A percentile compares a stretch with the other conserved stretches of the same genome.
These are phyloP conservation scores for Bombylius major DNA, from an alignment of 2,888 invertebrate genomes.

Conservation along the genomic window DNA sequence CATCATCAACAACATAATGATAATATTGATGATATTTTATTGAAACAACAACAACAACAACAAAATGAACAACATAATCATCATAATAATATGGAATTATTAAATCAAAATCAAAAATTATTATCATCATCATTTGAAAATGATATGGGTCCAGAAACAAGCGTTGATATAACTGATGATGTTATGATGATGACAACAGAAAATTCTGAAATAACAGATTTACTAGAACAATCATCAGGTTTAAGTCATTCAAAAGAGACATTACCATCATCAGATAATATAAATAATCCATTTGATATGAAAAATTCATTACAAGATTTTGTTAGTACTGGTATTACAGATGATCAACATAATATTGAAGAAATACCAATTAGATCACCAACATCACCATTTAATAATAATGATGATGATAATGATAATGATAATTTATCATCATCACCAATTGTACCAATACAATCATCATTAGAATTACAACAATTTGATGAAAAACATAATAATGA, in stretches of 20 bases:
- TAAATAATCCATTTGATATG: slow-evolving; percentile 16
- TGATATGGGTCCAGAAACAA: slow-evolving; percentile 64
- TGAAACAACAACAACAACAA: slow-evolving; percentile 21
- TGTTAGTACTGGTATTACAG: slow-evolving; percentile 1
- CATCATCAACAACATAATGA: background rate
- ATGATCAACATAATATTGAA: slow-evolving; percentile 6
- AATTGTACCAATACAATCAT: no score
- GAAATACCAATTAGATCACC: background rate
- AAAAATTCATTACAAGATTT: slow-evolving; percentile 12
- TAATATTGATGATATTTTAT: no score
- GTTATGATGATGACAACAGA: slow-evolving; percentile 21
- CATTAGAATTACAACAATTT: no score
- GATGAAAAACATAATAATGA: no score
- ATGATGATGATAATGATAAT: background rate
- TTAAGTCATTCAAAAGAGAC: slow-evolving; percentile 19
- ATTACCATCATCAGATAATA: slow-evolving; percentile 17
- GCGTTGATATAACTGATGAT: slow-evolving; percentile 54
- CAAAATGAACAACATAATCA: slow-evolving; percentile 17
- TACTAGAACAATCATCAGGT: slow-evolving; percentile 14
- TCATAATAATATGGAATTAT: background rate
- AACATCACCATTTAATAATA: background rate
- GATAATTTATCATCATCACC: no score
- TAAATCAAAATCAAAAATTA: background rate
- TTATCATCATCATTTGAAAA: slow-evolving; percentile 33
- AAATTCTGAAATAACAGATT: slow-evolving; percentile 16